These are phyloP conservation scores for Muntiacus muntjak DNA, from an alignment of 2,113 vertebrate species.

Conservation along the genomic window DNA sequence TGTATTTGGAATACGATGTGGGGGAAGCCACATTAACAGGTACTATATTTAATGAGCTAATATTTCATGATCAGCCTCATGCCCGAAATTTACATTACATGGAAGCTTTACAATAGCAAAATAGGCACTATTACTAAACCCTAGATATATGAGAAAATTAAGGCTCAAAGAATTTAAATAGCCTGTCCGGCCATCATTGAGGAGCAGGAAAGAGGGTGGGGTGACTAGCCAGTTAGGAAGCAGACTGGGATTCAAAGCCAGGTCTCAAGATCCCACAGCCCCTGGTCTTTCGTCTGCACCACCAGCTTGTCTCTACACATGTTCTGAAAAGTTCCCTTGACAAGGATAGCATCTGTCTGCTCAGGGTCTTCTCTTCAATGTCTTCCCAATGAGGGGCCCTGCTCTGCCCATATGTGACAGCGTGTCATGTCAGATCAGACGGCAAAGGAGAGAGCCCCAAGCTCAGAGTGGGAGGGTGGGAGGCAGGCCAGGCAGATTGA, in stretches of 20 bases:
- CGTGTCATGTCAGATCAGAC: slow-evolving; percentile 39
- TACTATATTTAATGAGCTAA: neutral
- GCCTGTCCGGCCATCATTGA: neutral
- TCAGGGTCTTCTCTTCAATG: neutral
- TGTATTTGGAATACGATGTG: neutral
- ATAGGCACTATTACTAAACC: neutral
- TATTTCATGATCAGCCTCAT: neutral
- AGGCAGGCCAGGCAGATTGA: neutral
- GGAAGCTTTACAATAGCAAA: neutral
- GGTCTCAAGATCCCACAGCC: neutral
- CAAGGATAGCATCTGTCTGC: neutral
- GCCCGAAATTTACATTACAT: neutral
- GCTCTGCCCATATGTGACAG: neutral
- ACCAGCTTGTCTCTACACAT: neutral
- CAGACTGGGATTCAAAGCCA: neutral
- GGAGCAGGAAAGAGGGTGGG: neutral
- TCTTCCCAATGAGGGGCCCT: neutral
- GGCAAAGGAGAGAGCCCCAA: neutral
- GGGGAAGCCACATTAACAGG: neutral
- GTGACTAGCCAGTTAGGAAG: neutral
- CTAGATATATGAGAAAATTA: neutral
- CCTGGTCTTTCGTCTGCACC: neutral
- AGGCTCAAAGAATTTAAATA: neutral
- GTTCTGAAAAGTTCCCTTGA: neutral
- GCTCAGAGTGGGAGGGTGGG: neutral